Percentiles rank a stretch among this genome's conserved stretches.
These are phyloP conservation scores for Pelagia noctiluca DNA, from an alignment of 30 jellyfish, hydroid and myxozoan genomes.

Conservation along the genomic window DNA sequence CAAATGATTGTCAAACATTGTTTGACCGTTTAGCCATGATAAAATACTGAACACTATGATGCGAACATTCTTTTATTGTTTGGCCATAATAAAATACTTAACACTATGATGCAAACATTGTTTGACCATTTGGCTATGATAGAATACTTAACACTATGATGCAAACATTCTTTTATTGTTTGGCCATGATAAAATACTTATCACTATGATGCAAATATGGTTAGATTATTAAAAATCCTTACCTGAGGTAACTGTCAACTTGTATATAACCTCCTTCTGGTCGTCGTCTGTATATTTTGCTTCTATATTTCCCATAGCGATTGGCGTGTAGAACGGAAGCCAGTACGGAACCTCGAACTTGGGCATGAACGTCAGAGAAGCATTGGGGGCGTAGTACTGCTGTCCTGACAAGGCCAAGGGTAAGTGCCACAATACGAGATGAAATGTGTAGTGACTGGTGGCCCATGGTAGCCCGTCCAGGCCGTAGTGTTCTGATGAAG, in stretches of 20 bases:
- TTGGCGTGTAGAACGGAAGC: constrained; percentile 95
- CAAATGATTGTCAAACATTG: no score
- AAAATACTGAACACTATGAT: no score
- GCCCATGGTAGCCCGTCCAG: constrained; percentile 99
- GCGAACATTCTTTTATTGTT: no score
- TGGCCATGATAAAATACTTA: no score
- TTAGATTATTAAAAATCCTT: no score
- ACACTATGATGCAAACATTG: no score
- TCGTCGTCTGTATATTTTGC: constrained; percentile 54
- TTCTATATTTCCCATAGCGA: constrained; percentile 89
- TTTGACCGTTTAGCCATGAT: no score
- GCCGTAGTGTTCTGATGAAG: constrained; percentile 95
- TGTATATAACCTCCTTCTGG: constrained; percentile 61
- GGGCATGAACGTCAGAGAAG: constrained; percentile 85
- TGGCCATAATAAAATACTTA: no score
- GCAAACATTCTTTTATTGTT: no score
- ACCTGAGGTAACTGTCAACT: constrained; percentile 92
- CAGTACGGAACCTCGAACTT: constrained; percentile 92
- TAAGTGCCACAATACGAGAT: constrained; percentile 93
- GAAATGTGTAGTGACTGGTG: constrained; percentile 95
- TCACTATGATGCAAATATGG: no score
- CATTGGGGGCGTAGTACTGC: constrained; percentile 91
- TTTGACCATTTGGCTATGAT: no score
- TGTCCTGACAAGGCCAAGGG: constrained; percentile 98
- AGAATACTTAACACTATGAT: no score